Conservation (phyloP, 2,113 vertebrate species). For the Bubo blakistoni region DNA sequence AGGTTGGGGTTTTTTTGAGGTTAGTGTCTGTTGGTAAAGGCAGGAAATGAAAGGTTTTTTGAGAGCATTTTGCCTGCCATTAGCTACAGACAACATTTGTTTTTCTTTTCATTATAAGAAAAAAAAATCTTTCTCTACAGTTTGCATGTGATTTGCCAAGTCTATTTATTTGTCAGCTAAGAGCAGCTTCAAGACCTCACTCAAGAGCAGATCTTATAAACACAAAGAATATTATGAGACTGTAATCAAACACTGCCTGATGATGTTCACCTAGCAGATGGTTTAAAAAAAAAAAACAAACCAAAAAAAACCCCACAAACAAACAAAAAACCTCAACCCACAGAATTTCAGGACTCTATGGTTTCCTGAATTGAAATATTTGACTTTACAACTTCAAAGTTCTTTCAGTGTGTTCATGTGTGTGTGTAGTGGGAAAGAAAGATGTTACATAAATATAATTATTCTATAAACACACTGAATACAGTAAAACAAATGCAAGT, state of each 20-base stretch:
- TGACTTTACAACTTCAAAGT: neutral
- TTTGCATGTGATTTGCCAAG: neutral
- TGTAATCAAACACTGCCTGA: neutral
- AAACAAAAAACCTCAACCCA: neutral
- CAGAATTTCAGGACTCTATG: neutral
- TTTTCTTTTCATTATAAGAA: neutral
- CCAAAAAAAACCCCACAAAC: neutral
- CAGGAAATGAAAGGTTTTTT: neutral
- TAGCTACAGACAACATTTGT: neutral
- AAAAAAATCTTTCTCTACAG: neutral
- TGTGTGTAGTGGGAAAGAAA: neutral
- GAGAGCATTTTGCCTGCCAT: neutral
- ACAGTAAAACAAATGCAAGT: conserved; percentile 21
- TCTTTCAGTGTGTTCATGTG: neutral
- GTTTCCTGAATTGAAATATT: neutral
- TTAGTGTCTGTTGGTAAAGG: neutral
- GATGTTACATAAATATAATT: conserved; percentile 40
- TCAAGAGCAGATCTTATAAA: neutral
- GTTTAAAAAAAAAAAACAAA: neutral
- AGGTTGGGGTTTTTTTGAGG: neutral
- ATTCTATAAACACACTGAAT: conserved; percentile 33
- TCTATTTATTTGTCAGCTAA: neutral
- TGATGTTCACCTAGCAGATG: neutral
- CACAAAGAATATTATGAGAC: neutral
- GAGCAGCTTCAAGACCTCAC: neutral